Evolutionary conservation across 2,113 vertebrate species (phyloP), one percentile per base, ranked within the genome.

Genomic region (Hyperoodon ampullatus): DNA sequence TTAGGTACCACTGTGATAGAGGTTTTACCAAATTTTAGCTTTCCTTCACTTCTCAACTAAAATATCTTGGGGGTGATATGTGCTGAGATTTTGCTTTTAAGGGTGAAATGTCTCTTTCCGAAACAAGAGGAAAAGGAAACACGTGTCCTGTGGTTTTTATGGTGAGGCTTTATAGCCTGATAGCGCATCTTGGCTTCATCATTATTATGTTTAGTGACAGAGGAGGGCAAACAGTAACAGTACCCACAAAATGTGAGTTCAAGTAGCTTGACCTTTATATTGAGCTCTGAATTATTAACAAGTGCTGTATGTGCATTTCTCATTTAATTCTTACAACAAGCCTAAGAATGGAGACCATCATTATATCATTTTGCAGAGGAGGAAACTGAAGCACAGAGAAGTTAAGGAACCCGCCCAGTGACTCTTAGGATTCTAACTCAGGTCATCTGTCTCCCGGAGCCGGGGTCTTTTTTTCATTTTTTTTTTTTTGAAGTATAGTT

Each of bases 31-130:
- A 60, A 94, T 88, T 42, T 81, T 96, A 78, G 47, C 58, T 63
- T 97, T 61, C 75, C 50, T 50, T 61, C 18, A 14, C 58, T 94
- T 93, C 63, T 89, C 66, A 74, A 85, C 88, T 97, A 63, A 93
- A 77, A 63, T 70, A 81, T 75, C 68, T 81, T 70, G 61, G 7
- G 24, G 23, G 21, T 86, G 53, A 55, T 70, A 72, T 75, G 33
- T 65, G 6, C 75, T 82, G 35, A 84, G 28, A 66, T 18, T 47
- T 80, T 53, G 42, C 44, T 44, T 90, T n/a, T 28, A n/a, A 61
- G 14, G 9, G 8, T 39, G 14, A 16, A 30, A 26, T 26, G 23
- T 42, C 30, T 87, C 60, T 55, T 92, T 39, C n/a, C 72, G 75
- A 86, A 94, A 12, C 58, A 84, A 88, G 75, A 83, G 23, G 65